Conservation (phyloP, 2,888 invertebrate species). For the Plusia festucae region DNA sequence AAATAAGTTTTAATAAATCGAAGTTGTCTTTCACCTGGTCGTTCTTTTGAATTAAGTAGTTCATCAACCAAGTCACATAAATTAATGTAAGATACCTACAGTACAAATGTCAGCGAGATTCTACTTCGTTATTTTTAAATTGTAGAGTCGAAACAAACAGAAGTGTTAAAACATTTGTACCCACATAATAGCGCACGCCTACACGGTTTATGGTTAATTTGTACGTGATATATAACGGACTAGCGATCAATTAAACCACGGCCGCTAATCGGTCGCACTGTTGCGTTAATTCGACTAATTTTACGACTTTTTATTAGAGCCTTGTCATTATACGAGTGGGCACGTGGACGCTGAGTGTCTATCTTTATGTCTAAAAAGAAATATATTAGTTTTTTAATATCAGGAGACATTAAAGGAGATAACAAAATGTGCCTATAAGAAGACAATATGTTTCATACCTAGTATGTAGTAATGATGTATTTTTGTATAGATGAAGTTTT, state of each 20-base stretch:
- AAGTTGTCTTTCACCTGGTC: too few relatives aligned
- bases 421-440: too few relatives aligned
- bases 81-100: neutral
- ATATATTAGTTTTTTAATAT: too few relatives aligned
- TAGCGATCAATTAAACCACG: constrained; percentile 61
- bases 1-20: too few relatives aligned
- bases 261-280: constrained; percentile 67
- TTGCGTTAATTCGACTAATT: constrained; percentile 70
- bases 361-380: too few relatives aligned
- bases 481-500: too few relatives aligned
- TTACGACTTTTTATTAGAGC: constrained; percentile 63
- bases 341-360: constrained; percentile 58
- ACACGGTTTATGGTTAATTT: constrained; percentile 61
- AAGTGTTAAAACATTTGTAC: constrained; percentile 15
- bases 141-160: neutral
- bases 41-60: too few relatives aligned
- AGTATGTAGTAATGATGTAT: too few relatives aligned
- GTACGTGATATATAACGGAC: constrained; percentile 62
- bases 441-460: too few relatives aligned
- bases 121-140: neutral
- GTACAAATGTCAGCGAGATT: neutral
- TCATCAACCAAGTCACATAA: neutral
- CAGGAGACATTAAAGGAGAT: neutral
- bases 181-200: constrained; percentile 42
- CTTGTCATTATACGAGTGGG: constrained; percentile 49